phyloP scores from a whole-genome alignment of 2,888 invertebrate species.

The Pediacus dermestoides region DNA sequence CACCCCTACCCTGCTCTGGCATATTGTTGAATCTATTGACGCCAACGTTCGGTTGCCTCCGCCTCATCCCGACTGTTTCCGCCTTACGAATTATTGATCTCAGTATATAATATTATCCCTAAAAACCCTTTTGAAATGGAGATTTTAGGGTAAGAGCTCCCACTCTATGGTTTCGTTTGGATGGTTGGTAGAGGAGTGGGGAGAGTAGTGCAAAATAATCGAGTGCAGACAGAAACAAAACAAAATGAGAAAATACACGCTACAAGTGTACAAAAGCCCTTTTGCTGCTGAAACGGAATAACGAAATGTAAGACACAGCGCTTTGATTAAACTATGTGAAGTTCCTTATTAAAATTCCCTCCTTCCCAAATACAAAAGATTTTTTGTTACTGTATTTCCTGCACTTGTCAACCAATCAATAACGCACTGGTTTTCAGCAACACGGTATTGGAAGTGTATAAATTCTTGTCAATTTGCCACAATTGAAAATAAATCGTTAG shows the following conservation, averaged over 20 bases:
- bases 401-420: too few relatives aligned
- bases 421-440: too few relatives aligned
- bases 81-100: conserved; percentile 32
- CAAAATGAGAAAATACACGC: conserved; percentile 38
- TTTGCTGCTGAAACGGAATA: too few relatives aligned
- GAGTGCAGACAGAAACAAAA: conserved; percentile 41
- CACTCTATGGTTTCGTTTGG: conserved; percentile 20
- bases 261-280: too few relatives aligned
- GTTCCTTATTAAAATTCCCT: too few relatives aligned
- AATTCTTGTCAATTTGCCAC: too few relatives aligned
- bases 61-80: conserved; percentile 25
- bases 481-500: too few relatives aligned
- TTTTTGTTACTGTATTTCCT: too few relatives aligned
- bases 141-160: conserved; percentile 40
- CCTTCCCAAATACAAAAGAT: too few relatives aligned
- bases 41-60: conserved; percentile 26
- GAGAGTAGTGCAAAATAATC: conserved; percentile 35
- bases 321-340: too few relatives aligned
- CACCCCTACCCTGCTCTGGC: conserved; percentile 9
- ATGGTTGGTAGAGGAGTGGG: conserved; percentile 6
- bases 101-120: conserved; percentile 44
- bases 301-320: too few relatives aligned
- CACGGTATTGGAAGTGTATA: too few relatives aligned
- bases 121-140: conserved; percentile 48
- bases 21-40: conserved; percentile 38